Evolutionary conservation across 2,888 invertebrate genomes (phyloP).

Genomic region (Drosophila colorata): DNA sequence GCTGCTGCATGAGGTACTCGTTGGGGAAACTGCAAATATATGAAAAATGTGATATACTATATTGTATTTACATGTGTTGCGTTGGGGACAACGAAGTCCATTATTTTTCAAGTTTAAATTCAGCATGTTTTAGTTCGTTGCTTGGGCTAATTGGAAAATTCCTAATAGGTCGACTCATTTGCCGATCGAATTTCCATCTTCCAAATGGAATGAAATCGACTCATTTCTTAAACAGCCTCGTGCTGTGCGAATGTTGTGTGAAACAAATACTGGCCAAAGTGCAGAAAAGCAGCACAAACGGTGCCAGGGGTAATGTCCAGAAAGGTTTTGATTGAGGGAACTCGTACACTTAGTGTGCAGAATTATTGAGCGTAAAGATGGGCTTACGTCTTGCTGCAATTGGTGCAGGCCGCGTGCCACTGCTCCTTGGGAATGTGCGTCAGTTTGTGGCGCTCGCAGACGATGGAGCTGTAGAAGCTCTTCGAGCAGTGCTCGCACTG

Average conservation of each 20-base stretch:
- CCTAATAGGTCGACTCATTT: neutral
- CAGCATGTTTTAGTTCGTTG: too few relatives aligned
- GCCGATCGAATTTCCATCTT: neutral
- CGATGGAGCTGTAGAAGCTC: conserved; percentile 75
- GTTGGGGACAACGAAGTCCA: too few relatives aligned
- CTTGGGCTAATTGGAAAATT: too few relatives aligned
- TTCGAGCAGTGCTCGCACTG: conserved; percentile 82
- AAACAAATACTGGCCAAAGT: neutral
- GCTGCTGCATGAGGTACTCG: conserved; percentile 77
- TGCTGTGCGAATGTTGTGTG: too few relatives aligned
- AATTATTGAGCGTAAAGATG: neutral
- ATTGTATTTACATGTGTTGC: neutral
- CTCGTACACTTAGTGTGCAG: too few relatives aligned
- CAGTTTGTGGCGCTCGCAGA: conserved; percentile 78
- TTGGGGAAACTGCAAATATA: conserved; percentile 71
- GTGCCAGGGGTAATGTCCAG: too few relatives aligned
- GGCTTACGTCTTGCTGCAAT: conserved; percentile 79
- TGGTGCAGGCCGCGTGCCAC: conserved; percentile 72
- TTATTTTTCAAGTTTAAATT: too few relatives aligned
- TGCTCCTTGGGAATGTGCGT: conserved; percentile 82
- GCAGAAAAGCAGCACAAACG: too few relatives aligned
- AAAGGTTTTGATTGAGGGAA: too few relatives aligned
- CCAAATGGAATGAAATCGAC: too few relatives aligned
- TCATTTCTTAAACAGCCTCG: too few relatives aligned
- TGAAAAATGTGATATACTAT: neutral